Evolutionary conservation across 2,888 invertebrate species (phyloP).

Genomic region (Troides oblongomaculatus): DNA sequence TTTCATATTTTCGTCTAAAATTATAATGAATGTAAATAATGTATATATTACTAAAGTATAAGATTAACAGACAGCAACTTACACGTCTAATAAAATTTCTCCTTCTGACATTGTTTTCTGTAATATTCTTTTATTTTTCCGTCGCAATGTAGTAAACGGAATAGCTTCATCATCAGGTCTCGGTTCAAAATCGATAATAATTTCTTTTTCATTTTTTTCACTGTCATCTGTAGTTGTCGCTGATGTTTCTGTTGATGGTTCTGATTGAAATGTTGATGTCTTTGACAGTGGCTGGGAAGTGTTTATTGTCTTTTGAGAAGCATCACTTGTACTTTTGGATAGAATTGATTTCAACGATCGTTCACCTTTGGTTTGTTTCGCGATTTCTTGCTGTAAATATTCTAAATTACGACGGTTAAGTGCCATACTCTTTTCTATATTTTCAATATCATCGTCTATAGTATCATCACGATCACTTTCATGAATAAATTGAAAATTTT

Average conservation of each 20-base stretch:
- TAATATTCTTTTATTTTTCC: constrained; percentile 77
- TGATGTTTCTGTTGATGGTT: constrained; percentile 75
- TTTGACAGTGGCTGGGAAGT: constrained; percentile 70
- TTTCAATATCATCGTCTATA: constrained; percentile 75
- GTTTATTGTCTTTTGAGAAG: constrained; percentile 68
- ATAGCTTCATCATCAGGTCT: constrained; percentile 83
- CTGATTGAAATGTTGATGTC: constrained; percentile 76
- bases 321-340: constrained; percentile 71
- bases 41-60: background rate
- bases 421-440: constrained; percentile 76
- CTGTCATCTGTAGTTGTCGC: constrained; percentile 76
- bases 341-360: constrained; percentile 64
- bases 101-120: constrained; percentile 91
- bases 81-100: constrained; percentile 84
- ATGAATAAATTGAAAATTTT: constrained; percentile 77
- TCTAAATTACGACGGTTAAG: constrained; percentile 73
- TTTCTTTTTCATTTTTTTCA: constrained; percentile 86
- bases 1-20: constrained; percentile 72
- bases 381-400: constrained; percentile 76
- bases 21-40: constrained; percentile 12
- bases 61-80: constrained; percentile 43
- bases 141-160: constrained; percentile 77
- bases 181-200: constrained; percentile 93
- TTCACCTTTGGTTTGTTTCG: constrained; percentile 69
- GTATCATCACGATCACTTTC: constrained; percentile 77